Evolutionary conservation across 92 coral and sea anemone species (phyloP), one percentile per base, ranked within the genome.

Genomic region (Blastomussa wellsi): DNA sequence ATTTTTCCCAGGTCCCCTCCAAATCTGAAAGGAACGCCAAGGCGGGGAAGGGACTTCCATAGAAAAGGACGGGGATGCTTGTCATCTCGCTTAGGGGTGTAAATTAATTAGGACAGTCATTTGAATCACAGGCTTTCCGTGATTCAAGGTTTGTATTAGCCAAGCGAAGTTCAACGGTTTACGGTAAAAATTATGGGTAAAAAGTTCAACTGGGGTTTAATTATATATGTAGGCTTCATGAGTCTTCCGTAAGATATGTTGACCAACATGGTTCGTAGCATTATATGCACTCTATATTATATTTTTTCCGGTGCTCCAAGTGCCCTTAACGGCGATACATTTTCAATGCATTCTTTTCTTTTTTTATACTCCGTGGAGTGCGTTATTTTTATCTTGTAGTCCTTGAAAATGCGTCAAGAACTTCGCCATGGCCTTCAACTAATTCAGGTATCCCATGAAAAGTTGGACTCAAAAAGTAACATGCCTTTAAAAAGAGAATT

Each of bases 1-100:
- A 14, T 79, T 36, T 38, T 6, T 78, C 49, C 73, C 82, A 79
- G 82, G 82, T 41, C 72, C 26, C 72, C 74, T 16, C 39, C 7
- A 39, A 39, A 39, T 39, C 44, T 39, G 44, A 7, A 39, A 39
- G 7, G 3, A n/a, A 39, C 4, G 44, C 3, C 44, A 39, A 39
- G 4, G 3, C 7, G 12, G 49, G 49, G 49, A 44, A 44, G 12
- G 49, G 49, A 39, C 44, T 39, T 39, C 44, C 44, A 39, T 39
- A 39, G 3, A 7, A 39, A 39, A 39, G 44, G n/a, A n/a, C n/a
- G n/a, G n/a, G 44, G 44, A 39, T 7, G 44, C 7, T 39, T 7
- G 44, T 39, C 44, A 8, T 44, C 49, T 44, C 49, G 6, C 8
- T 44, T 8, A 44, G 12, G 49, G 49, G 49, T 44, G 5, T 39